Evolutionary conservation across 2,888 invertebrate genomes (phyloP).

Genomic region (Pemphredon lugubris): DNA sequence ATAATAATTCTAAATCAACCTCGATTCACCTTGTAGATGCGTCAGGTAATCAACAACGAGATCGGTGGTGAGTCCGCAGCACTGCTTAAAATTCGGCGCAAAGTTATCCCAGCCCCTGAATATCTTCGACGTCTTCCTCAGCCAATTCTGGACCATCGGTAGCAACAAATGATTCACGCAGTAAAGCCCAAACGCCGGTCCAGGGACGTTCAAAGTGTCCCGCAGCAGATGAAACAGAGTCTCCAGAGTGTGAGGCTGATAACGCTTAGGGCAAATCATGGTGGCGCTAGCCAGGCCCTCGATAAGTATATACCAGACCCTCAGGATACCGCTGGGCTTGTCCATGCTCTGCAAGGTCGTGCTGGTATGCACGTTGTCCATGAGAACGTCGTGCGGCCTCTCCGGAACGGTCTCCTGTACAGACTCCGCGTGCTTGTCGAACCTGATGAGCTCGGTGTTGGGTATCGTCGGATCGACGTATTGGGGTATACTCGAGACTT

Average conservation of each 20-base stretch:
- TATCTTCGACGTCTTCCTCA: slow-evolving; percentile 87
- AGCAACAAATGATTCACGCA: slow-evolving; percentile 95
- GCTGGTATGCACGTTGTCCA: slow-evolving; percentile 82
- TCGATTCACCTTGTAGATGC: slow-evolving; percentile 86
- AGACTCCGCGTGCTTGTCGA: slow-evolving; percentile 84
- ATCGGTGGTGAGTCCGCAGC: slow-evolving; percentile 95
- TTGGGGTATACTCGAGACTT: slow-evolving; percentile 89
- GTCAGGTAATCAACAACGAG: slow-evolving; percentile 93
- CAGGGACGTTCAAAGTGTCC: slow-evolving; percentile 90
- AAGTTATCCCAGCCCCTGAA: slow-evolving; percentile 88
- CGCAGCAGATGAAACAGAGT: slow-evolving; percentile 92
- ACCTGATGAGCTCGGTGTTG: slow-evolving; percentile 87
- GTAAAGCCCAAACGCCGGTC: slow-evolving; percentile 93
- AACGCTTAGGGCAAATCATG: slow-evolving; percentile 88
- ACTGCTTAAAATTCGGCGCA: slow-evolving; percentile 96
- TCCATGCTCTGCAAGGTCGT: slow-evolving; percentile 87
- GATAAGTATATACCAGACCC: slow-evolving; percentile 94
- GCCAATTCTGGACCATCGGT: slow-evolving; percentile 96
- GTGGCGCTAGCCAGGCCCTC: slow-evolving; percentile 92
- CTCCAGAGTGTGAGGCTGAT: slow-evolving; percentile 93
- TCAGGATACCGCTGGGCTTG: slow-evolving; percentile 90
- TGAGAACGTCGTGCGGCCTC: slow-evolving; percentile 85
- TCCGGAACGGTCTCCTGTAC: slow-evolving; percentile 86
- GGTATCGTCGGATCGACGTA: slow-evolving; percentile 93
- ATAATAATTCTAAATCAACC: too few relatives aligned